Base-by-base conservation (phyloP, 2,797 vertebrate genomes). In the Hyperoplus lanceolatus region DNA sequence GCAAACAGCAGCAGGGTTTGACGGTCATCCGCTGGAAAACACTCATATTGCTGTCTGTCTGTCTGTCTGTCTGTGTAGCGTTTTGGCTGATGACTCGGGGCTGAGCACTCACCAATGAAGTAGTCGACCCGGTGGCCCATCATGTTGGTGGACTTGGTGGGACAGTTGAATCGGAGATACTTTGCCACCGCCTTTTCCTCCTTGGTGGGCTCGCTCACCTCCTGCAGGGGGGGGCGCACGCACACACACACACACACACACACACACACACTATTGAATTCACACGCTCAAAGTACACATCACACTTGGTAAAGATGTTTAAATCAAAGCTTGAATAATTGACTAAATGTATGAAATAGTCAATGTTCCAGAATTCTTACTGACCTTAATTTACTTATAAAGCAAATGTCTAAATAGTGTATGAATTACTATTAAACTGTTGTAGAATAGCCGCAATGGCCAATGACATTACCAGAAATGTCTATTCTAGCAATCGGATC, bases 111-210 rank as follows among this genome's bases (percentile, higher is more conserved):
- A 99, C 98, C 98, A 49, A 97, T 96, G 82, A 99, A 99, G 93
- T 99, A 99, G 95, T 99, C 98, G 59, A 99, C 97, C 53, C 97
- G 84, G 87, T 99, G 98, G 50, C 98, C 97, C 97, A 99, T 97
- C 98, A 99, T 99, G 93, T 97, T 99, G 65, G 98, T 99, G 81
- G 98, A 99, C 92, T 99, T 99, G 83, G 97, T 97, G 53, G 97
- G 97, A 88, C 98, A 99, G 94, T 99, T 99, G 91, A 99, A 99
- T 50, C 98, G 96, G 81, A 99, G 94, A 91, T 99, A 98, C 90
- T 99, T 99, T 77, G 98, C 98, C 83, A 99, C 97, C 0, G 96
- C 97, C 94, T 99, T 99, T 91, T 99, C 98, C 93, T 99, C 98
- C 95, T 99, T 99, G 93, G 97, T 97, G 74, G 97, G 98, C 82